Percentiles rank a stretch among this genome's conserved stretches.
phyloP scores from a whole-genome alignment of 1,140 invertebrate species.

The Aphelenchoides avenae region DNA sequence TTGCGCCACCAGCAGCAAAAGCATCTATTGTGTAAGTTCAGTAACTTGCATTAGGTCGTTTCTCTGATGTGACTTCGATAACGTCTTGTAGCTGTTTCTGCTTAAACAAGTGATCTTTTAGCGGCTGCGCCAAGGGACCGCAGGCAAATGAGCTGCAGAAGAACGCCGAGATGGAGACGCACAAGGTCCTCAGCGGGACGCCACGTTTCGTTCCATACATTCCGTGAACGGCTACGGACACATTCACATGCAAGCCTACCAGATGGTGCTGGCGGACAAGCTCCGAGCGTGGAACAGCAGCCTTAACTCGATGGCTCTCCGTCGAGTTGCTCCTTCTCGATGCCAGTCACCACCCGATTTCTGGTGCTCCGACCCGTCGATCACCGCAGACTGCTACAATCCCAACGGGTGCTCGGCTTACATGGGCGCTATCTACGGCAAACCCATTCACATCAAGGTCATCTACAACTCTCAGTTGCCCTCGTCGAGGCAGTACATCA shows the following conservation, averaged over 20 bases:
- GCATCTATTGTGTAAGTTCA: too few relatives aligned
- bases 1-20: too few relatives aligned
- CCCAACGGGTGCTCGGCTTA: slow-evolving; percentile 12
- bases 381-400: slow-evolving; percentile 19
- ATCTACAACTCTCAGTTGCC: slow-evolving; percentile 8
- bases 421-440: slow-evolving; percentile 15
- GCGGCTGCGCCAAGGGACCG: too few relatives aligned
- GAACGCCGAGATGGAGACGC: too few relatives aligned
- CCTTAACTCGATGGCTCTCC: too few relatives aligned
- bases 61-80: too few relatives aligned
- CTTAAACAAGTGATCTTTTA: too few relatives aligned
- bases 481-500: slow-evolving; percentile 7
- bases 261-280: slow-evolving; percentile 1
- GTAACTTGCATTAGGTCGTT: too few relatives aligned
- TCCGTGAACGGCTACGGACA: not conserved
- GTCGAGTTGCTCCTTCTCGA: not conserved
- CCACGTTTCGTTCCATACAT: too few relatives aligned
- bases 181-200: too few relatives aligned
- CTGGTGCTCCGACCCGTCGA: slow-evolving; percentile 24
- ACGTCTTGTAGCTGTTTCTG: too few relatives aligned
- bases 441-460: slow-evolving; percentile 17
- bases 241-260: slow-evolving; percentile 13
- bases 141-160: too few relatives aligned
- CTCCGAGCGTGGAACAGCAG: slow-evolving; percentile 4
- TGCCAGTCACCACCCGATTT: slow-evolving; percentile 21